Evolutionary conservation across 64 coral and sea anemone species (phyloP).

Genomic region (Astreopora myriophthalma): DNA sequence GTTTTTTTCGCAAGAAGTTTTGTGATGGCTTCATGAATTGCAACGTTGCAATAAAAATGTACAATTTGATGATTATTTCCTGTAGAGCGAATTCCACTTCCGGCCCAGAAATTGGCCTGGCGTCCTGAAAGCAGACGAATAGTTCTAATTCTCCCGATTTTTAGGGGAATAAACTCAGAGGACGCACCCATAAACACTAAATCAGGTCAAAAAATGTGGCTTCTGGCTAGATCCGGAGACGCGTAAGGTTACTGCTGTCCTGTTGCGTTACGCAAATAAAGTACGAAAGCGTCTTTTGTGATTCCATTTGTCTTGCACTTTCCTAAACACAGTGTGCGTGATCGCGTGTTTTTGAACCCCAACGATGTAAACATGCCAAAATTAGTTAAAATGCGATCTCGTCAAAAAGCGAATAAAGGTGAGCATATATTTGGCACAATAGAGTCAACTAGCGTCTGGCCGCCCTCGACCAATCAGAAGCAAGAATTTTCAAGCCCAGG

Average conservation of each 20-base stretch:
- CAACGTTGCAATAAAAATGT: background rate
- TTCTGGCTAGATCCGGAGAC: background rate
- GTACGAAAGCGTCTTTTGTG: constrained; percentile 4
- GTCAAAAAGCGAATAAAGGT: constrained; percentile 39
- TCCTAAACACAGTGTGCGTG: background rate
- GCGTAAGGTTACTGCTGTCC: background rate
- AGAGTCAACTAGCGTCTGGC: constrained; percentile 53
- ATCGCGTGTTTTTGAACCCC: constrained; percentile 77
- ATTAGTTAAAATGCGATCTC: constrained; percentile 57
- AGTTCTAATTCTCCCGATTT: background rate
- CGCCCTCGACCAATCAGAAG: constrained; percentile 56
- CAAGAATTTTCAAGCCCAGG: constrained; percentile 2
- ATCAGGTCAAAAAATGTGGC: background rate
- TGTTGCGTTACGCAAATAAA: background rate
- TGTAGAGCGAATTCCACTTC: background rate
- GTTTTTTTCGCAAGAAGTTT: background rate
- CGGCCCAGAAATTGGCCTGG: background rate
- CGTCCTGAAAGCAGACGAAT: background rate
- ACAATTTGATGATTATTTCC: background rate
- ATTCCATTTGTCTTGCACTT: background rate
- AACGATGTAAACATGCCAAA: constrained; percentile 83
- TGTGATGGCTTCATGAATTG: background rate
- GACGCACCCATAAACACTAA: background rate
- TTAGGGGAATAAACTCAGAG: background rate
- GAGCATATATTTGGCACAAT: constrained; percentile 8